A percentile compares a stretch with the other conserved stretches of the same genome.
Conservation (phyloP, 2,888 invertebrate genomes). For the Napeogenes sylphis region DNA sequence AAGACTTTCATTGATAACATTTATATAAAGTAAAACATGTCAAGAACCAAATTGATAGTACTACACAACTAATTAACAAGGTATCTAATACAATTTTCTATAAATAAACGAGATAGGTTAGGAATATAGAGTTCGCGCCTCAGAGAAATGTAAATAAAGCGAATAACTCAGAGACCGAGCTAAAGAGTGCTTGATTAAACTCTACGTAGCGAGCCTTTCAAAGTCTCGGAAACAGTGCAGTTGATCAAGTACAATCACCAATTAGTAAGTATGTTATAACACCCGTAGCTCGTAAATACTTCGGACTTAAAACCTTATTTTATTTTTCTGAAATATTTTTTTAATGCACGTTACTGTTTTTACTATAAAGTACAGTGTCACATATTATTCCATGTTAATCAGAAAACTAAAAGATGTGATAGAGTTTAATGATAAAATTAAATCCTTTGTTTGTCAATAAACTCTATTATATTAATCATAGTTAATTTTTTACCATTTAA, state of each 20-base stretch:
- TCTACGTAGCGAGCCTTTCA: not conserved
- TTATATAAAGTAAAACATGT: too few species aligned
- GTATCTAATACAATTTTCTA: not conserved
- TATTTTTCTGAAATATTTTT: not conserved
- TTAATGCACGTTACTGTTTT: not conserved
- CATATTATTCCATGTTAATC: too few species aligned
- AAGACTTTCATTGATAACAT: too few species aligned
- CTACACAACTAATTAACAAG: too few species aligned
- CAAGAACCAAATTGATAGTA: too few species aligned
- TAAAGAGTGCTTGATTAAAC: not conserved
- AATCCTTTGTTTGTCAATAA: too few species aligned
- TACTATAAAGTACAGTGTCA: too few species aligned
- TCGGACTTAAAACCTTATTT: not conserved
- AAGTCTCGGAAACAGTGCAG: not conserved
- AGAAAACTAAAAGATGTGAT: too few species aligned
- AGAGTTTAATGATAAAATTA: too few species aligned
- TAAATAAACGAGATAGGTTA: not conserved
- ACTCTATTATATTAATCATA: too few species aligned
- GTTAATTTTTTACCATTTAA: too few species aligned
- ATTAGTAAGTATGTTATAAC: conserved; percentile 1
- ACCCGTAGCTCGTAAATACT: not conserved
- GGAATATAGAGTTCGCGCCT: not conserved
- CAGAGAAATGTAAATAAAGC: not conserved
- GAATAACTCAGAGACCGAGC: not conserved
- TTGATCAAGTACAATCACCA: not conserved